Percentiles rank a stretch among this genome's conserved stretches.
phyloP scores from a whole-genome alignment of 1,140 invertebrate genomes.

The Caerostris extrusa region DNA sequence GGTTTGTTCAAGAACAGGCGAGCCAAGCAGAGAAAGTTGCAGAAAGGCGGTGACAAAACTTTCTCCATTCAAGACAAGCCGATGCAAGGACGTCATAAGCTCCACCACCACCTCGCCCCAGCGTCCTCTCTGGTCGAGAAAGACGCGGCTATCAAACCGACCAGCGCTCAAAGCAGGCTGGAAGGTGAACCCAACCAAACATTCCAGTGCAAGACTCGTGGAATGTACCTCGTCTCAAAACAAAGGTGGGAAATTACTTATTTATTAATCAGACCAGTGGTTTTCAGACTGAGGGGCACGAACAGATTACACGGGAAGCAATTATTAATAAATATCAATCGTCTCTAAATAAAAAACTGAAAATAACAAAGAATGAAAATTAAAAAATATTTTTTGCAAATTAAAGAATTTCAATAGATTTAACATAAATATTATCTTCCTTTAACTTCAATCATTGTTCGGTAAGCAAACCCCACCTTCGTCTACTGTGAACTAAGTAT shows the following conservation, averaged over 20 bases:
- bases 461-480: too few species aligned
- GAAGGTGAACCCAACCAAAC: neutral
- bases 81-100: slow-evolving; percentile 23
- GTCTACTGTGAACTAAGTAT: neutral
- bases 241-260: neutral
- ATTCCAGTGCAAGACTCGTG: neutral
- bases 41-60: slow-evolving; percentile 56
- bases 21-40: slow-evolving; percentile 62
- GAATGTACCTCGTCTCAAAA: slow-evolving; percentile 17
- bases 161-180: neutral
- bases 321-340: too few species aligned
- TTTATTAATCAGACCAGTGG: neutral
- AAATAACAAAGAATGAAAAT: too few species aligned
- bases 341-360: too few species aligned
- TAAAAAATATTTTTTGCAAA: too few species aligned
- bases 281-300: too few species aligned
- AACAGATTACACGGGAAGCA: too few species aligned
- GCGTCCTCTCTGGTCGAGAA: neutral
- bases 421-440: too few species aligned
- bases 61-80: slow-evolving; percentile 49
- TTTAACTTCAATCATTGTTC: too few species aligned
- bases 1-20: slow-evolving; percentile 70
- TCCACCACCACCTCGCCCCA: slow-evolving; percentile 8
- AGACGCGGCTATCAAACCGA: neutral
- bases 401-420: too few species aligned